Conservation (phyloP, 92 coral and sea anemone species). For the Blastomussa wellsi region DNA sequence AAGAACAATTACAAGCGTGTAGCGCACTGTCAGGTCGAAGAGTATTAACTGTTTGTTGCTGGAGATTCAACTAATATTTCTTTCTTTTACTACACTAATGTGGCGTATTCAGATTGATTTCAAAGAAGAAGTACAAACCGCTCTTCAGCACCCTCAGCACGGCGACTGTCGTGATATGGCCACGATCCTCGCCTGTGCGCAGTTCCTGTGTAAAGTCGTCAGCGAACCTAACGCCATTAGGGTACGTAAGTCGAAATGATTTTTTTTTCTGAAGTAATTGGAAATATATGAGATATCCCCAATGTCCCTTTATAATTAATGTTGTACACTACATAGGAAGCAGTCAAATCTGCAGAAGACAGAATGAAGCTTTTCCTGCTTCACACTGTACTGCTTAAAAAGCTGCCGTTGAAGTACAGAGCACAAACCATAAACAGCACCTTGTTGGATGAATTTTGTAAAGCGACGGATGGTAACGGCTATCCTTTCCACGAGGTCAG, state of each 20-base stretch:
- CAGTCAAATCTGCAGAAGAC: conserved; percentile 11
- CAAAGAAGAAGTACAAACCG: conserved; percentile 5
- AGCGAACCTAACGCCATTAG: not conserved
- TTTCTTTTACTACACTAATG: not conserved
- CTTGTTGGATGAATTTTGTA: conserved; percentile 17
- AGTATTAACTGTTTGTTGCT: not conserved
- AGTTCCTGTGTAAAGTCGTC: not conserved
- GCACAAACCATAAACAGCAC: conserved; percentile 33
- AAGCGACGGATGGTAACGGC: conserved; percentile 4
- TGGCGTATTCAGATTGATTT: not conserved
- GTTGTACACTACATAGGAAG: not conserved
- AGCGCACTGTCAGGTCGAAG: too few relatives aligned
- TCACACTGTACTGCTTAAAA: conserved; percentile 50
- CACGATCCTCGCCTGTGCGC: conserved; percentile 14
- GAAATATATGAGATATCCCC: too few relatives aligned
- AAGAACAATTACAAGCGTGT: too few relatives aligned
- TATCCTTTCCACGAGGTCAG: conserved; percentile 36
- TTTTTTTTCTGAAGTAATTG: too few relatives aligned
- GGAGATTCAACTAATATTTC: not conserved
- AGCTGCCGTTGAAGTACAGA: conserved; percentile 55
- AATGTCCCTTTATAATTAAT: not conserved
- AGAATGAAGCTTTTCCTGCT: conserved; percentile 41
- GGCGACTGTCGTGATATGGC: conserved; percentile 20
- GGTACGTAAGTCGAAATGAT: not conserved
- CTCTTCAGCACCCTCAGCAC: conserved; percentile 7